Conservation (phyloP, 1,140 invertebrate species). For the Drosophila tropicalis region DNA sequence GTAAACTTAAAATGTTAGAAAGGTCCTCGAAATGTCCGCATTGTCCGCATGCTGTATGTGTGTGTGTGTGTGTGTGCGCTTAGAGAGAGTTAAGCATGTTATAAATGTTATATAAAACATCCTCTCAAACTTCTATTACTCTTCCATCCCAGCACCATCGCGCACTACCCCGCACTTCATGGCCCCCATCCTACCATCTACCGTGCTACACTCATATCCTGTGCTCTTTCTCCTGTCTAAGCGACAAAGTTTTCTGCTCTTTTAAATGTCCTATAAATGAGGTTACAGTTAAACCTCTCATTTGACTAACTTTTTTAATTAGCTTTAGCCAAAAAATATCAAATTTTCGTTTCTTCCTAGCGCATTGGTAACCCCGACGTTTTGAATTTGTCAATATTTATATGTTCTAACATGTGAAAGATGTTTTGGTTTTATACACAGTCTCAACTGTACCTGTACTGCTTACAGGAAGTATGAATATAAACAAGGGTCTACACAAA, state of each 20-base stretch:
- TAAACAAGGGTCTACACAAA: slow-evolving; percentile 11
- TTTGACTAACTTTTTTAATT: not conserved
- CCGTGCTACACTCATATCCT: slow-evolving; percentile 8
- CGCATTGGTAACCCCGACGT: not conserved
- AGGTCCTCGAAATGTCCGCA: slow-evolving; percentile 18
- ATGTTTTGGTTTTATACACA: not conserved
- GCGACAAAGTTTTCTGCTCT: slow-evolving; percentile 41
- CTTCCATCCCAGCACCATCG: not conserved
- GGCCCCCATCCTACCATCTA: slow-evolving; percentile 7
- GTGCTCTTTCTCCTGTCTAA: slow-evolving; percentile 37
- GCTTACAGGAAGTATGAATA: slow-evolving; percentile 7
- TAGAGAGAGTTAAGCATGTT: slow-evolving; percentile 59
- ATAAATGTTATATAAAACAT: slow-evolving; percentile 60
- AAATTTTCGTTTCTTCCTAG: too few species aligned
- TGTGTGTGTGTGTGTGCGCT: not conserved
- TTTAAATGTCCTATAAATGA: slow-evolving; percentile 26
- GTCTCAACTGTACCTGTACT: slow-evolving; percentile 11
- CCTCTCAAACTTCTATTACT: slow-evolving; percentile 16
- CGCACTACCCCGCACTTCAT: not conserved
- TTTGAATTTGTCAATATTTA: too few species aligned
- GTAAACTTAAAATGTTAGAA: slow-evolving; percentile 61
- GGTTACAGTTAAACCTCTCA: slow-evolving; percentile 10
- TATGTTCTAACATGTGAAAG: too few species aligned
- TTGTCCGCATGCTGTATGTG: slow-evolving; percentile 24
- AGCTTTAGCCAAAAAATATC: too few species aligned